Percentiles rank a stretch among this genome's conserved stretches.
Conservation (phyloP, 2,797 vertebrate genomes). For the Gila robusta region DNA sequence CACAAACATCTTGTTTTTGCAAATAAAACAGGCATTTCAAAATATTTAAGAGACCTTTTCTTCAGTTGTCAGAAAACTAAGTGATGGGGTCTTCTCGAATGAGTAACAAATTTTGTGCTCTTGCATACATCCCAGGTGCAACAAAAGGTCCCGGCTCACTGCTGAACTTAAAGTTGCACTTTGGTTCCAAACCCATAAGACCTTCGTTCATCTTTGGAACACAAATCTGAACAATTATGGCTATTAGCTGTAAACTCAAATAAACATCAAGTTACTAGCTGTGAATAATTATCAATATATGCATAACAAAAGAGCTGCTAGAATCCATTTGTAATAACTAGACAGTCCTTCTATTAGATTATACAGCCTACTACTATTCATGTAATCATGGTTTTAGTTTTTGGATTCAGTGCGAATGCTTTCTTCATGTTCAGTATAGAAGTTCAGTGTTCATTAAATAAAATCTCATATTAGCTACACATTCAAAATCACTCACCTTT, state of each 20-base stretch:
- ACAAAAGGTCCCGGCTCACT: neutral
- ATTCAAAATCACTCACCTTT: neutral
- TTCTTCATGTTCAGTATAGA: neutral
- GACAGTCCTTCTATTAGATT: neutral
- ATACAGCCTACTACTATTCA: neutral
- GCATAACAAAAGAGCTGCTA: neutral
- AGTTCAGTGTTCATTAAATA: neutral
- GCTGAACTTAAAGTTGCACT: neutral
- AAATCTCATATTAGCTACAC: neutral
- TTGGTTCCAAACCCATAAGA: no score
- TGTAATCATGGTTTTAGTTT: neutral
- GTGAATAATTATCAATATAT: neutral
- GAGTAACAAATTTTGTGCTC: neutral
- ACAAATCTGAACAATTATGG: neutral
- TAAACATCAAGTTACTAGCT: neutral
- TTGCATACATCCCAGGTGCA: neutral
- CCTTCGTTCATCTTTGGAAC: no score
- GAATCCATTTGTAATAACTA: neutral
- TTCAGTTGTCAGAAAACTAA: neutral
- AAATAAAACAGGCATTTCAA: neutral
- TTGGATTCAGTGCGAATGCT: neutral
- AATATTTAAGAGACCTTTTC: no score
- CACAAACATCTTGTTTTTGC: neutral
- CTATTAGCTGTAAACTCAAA: neutral
- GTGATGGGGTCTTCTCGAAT: neutral